A percentile compares a stretch with the other conserved stretches of the same genome.
Evolutionary conservation across 2,888 invertebrate species (phyloP).

Genomic region (Cylindroiulus punctatus): DNA sequence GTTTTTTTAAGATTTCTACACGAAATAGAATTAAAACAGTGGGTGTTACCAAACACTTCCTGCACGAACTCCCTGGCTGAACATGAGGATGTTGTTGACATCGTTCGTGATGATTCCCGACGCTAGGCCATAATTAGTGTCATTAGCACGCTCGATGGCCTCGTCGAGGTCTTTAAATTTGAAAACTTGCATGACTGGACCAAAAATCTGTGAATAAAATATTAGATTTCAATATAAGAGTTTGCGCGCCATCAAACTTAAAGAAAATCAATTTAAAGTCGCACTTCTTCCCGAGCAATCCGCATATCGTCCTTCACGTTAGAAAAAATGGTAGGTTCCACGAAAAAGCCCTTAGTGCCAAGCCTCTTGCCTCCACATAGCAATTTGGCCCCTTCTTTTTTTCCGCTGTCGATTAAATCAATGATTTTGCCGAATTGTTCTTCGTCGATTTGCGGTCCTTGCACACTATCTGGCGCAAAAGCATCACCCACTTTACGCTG

Average conservation of each 20-base stretch:
- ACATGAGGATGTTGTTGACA: conserved; percentile 67
- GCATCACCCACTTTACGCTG: conserved; percentile 64
- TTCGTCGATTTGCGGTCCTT: conserved; percentile 64
- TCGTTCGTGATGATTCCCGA: conserved; percentile 69
- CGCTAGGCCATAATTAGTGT: conserved; percentile 70
- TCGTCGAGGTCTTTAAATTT: conserved; percentile 82
- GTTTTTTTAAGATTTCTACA: not conserved
- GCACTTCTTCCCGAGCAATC: conserved; percentile 65
- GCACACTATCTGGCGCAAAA: conserved; percentile 61
- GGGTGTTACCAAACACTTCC: conserved; percentile 68
- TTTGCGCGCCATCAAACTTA: not conserved
- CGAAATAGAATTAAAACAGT: not conserved
- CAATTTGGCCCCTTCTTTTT: conserved; percentile 65
- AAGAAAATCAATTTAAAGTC: not conserved
- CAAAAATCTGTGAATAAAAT: conserved; percentile 77
- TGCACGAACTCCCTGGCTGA: conserved; percentile 68
- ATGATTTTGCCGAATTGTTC: conserved; percentile 65
- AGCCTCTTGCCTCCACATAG: conserved; percentile 64
- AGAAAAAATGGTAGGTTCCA: conserved; percentile 65
- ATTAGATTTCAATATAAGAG: not conserved
- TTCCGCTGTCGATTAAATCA: conserved; percentile 64
- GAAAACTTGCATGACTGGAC: conserved; percentile 86
- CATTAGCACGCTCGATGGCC: conserved; percentile 83
- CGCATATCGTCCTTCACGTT: conserved; percentile 65
- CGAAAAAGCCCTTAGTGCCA: conserved; percentile 64